Evolutionary conservation across 2,888 invertebrate genomes (phyloP), one percentile per base, ranked within the genome.

Genomic region (Gortyna flavago): DNA sequence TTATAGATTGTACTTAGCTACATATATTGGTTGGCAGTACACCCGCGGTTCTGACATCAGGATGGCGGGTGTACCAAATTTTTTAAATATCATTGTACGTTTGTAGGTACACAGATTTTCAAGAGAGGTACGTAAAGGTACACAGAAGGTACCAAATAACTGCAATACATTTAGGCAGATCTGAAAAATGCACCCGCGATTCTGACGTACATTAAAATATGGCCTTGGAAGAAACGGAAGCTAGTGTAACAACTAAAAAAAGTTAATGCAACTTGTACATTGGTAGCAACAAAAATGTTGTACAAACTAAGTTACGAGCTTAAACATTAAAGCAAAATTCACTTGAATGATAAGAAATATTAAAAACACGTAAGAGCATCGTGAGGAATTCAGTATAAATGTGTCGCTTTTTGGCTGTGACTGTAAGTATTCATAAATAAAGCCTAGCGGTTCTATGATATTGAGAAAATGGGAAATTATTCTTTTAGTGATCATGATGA

Each of bases 381-480:
- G 85, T 90, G 89, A 90, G 86, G 87, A 90, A 89, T 90, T 89
- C 88, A 87, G 89, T 85, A 87, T 85, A 83, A 41, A 57, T 79
- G 71, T 85, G 85, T 85, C 85, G 88, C 87, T 75, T 80, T 84
- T 85, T 86, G 87, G 83, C 87, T 86, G 89, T 83, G 81, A 82
- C 74, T 74, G 82, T 82, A 81, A 79, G 73, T 85, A 77, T 81
- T 80, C 74, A 83, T 89, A 89, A 90, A 91, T 89, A 88, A 92
- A 93, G 93, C 93, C 95, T 95, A 96, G 96, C 95, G 92, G 84
- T 93, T 93, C 93, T 95, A 94, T 92, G 84, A 88, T 83, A 91
- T 89, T 87, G 72, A 90, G 88, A 91, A 92, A 88, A 87, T 89
- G 89, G 87, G 90, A 92, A 92, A 91, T 89, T 84, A 90, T 91